Conservation (phyloP, 2,113 vertebrate species). For the Monopterus albus region DNA sequence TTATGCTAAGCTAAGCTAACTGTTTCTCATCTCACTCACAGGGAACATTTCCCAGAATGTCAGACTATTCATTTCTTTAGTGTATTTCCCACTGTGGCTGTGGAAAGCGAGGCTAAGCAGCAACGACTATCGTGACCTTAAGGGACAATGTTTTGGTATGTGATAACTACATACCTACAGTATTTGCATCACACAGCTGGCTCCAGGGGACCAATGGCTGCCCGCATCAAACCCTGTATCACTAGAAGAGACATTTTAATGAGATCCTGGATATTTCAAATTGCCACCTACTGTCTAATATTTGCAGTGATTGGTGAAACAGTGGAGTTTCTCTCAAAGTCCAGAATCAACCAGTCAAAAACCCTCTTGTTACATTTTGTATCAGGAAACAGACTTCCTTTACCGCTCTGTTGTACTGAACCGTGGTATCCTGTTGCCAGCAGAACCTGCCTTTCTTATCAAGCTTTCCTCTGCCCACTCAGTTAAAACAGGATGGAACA, state of each 20-base stretch:
- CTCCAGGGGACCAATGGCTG: too few species aligned
- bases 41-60: not conserved
- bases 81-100: not conserved
- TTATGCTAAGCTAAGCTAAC: not conserved
- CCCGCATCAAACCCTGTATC: too few species aligned
- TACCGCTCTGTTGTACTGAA: not conserved
- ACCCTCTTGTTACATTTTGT: not conserved
- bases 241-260: not conserved
- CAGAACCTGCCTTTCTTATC: slow-evolving; percentile 6
- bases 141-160: not conserved
- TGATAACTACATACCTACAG: too few species aligned
- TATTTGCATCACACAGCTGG: too few species aligned
- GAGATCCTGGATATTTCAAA: not conserved
- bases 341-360: too few species aligned
- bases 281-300: not conserved
- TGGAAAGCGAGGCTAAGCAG: too few species aligned
- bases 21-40: not conserved
- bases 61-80: not conserved
- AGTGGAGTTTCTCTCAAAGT: too few species aligned
- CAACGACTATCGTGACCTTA: not conserved
- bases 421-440: too few species aligned
- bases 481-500: too few species aligned
- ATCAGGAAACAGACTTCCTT: not conserved
- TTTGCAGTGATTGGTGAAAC: too few species aligned
- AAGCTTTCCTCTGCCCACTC: not conserved